Evolutionary conservation across 2,113 vertebrate species (phyloP).

Genomic region (rat (Rattus norvegicus)): GRCr8 NC_086022.1:174914501-174915000

Average conservation of each 20-base stretch:
- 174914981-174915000: neutral
- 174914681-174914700: neutral
- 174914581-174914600: neutral
- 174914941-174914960: neutral
- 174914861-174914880: neutral
- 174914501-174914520: too few relatives aligned
- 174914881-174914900: neutral
- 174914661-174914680: conserved; percentile 38
- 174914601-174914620: neutral
- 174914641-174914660: neutral
- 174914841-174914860: neutral
- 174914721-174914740: neutral
- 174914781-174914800: neutral
- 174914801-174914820: conserved; percentile 29
- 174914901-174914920: neutral
- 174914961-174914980: neutral
- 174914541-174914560: too few relatives aligned
- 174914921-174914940: neutral
- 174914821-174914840: neutral
- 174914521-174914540: too few relatives aligned
- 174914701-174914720: neutral
- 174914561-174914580: neutral
- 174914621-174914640: neutral
- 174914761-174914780: neutral
- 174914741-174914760: neutral